Percentiles rank a stretch among this genome's conserved stretches.
Evolutionary conservation across 2,888 invertebrate genomes (phyloP).

Genomic region (Cephus nigrinus): DNA sequence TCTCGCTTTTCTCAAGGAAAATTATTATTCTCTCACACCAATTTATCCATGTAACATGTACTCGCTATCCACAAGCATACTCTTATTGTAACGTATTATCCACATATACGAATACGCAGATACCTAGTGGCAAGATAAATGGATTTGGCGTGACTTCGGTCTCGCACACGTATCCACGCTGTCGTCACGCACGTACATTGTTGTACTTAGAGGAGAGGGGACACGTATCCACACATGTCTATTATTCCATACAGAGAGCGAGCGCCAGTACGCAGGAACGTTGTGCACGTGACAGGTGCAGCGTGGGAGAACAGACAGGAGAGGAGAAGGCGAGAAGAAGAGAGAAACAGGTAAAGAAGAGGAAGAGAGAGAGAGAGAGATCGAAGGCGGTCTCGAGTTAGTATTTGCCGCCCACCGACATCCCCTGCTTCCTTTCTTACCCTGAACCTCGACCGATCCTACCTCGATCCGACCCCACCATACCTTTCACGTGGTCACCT

Average conservation of each 20-base stretch:
- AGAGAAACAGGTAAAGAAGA: slow-evolving; percentile 35
- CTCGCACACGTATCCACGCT: slow-evolving; percentile 24
- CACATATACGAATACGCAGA: not conserved
- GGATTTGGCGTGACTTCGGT: slow-evolving; percentile 50
- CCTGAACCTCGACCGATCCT: slow-evolving; percentile 25
- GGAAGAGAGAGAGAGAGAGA: slow-evolving; percentile 32
- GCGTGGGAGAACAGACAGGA: slow-evolving; percentile 56
- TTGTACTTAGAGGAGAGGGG: slow-evolving; percentile 20
- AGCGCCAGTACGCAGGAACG: not conserved
- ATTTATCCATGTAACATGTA: not conserved
- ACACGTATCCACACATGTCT: not conserved
- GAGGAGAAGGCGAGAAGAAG: slow-evolving; percentile 30
- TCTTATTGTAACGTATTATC: not conserved
- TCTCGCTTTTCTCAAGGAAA: not conserved
- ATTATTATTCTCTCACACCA: not conserved
- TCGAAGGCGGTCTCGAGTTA: slow-evolving; percentile 60
- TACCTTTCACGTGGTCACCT: slow-evolving; percentile 34
- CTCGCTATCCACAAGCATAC: not conserved
- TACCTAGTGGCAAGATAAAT: slow-evolving; percentile 44
- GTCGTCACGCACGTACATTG: not conserved
- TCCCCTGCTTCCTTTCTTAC: slow-evolving; percentile 41
- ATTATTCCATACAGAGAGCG: not conserved
- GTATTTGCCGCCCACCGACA: slow-evolving; percentile 58
- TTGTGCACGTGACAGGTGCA: slow-evolving; percentile 57
- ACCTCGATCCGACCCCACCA: slow-evolving; percentile 24